Evolutionary conservation across 2,113 vertebrate genomes (phyloP).

Genomic region (Cephalophus harveyi): DNA sequence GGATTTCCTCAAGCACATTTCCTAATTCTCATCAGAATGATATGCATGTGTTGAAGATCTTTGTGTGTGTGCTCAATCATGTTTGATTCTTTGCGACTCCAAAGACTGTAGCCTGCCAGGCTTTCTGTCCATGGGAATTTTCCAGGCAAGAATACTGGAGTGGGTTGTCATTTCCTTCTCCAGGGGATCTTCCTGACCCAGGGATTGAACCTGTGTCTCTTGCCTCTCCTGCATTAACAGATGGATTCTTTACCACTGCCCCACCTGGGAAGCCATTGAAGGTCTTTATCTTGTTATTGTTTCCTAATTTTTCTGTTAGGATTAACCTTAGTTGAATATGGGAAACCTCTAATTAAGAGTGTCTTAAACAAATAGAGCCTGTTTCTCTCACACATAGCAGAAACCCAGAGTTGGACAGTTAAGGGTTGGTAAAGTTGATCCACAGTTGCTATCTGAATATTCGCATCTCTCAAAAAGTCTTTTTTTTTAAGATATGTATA

Average conservation of each 20-base stretch:
- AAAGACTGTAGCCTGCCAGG: neutral
- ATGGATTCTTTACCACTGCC: neutral
- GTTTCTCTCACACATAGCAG: neutral
- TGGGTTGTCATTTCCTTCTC: neutral
- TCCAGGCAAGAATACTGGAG: neutral
- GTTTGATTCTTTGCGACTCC: neutral
- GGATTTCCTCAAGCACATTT: neutral
- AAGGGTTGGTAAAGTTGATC: neutral
- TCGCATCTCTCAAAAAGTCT: neutral
- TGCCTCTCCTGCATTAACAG: neutral
- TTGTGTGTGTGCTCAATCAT: neutral
- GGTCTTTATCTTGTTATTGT: neutral
- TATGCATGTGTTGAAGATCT: neutral
- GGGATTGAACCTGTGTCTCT: neutral
- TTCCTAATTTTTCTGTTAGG: neutral
- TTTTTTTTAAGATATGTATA: neutral
- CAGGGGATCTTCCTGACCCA: neutral
- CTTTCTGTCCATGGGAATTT: neutral
- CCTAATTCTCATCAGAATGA: neutral
- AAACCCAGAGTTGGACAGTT: neutral
- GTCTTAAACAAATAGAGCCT: neutral
- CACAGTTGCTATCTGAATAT: neutral
- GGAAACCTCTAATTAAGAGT: neutral
- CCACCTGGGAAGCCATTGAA: neutral
- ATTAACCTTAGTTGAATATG: neutral